Evolutionary conservation across 1,140 invertebrate genomes (phyloP).

Genomic region (Whitmania pigra): DNA sequence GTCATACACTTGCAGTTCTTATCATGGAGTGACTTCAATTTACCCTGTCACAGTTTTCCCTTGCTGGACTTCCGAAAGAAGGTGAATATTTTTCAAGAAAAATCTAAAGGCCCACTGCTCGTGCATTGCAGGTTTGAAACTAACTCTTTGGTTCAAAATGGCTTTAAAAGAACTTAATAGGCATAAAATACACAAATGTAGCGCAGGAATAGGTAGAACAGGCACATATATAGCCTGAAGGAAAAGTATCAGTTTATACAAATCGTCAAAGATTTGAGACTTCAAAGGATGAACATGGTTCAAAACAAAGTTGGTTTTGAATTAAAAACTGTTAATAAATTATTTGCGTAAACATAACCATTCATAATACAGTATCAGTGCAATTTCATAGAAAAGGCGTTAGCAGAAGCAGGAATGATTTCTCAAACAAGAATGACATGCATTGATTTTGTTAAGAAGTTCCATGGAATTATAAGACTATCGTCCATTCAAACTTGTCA

Average conservation of each 20-base stretch:
- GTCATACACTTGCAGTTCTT: conserved; percentile 67
- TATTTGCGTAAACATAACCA: neutral
- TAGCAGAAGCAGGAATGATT: neutral
- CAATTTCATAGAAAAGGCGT: neutral
- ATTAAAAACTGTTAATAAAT: too few species aligned
- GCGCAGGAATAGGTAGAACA: conserved; percentile 10
- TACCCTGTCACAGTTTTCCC: conserved; percentile 91
- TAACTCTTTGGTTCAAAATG: neutral
- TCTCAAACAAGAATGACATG: neutral
- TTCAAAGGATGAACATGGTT: conserved; percentile 4
- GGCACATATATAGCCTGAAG: conserved; percentile 2
- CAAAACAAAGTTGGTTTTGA: neutral
- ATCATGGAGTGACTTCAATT: conserved; percentile 97
- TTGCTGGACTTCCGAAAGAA: conserved; percentile 90
- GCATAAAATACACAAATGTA: neutral
- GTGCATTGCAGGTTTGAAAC: conserved; percentile 57
- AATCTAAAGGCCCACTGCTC: neutral
- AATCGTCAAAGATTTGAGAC: neutral
- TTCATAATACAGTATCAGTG: neutral
- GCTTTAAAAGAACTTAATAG: neutral
- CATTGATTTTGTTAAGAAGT: neutral
- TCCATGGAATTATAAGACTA: too few species aligned
- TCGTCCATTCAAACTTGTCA: too few species aligned
- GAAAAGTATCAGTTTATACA: neutral
- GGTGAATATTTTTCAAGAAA: conserved; percentile 65